A percentile compares a stretch with the other conserved stretches of the same genome.
Conservation (phyloP, 2,888 invertebrate species). For the Cantharis rustica region DNA sequence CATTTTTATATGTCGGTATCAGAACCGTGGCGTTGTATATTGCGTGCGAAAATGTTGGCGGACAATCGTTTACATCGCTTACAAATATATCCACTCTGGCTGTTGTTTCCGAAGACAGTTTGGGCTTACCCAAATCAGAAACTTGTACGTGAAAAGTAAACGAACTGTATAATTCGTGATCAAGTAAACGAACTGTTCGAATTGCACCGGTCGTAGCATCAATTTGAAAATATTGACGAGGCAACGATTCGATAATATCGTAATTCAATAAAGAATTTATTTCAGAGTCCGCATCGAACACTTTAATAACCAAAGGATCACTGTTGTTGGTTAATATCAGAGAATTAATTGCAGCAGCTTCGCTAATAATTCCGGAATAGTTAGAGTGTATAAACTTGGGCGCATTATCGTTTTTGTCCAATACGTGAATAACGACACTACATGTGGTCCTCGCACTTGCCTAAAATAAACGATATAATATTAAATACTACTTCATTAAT, state of each 20-base stretch:
- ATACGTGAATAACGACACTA: constrained; percentile 79
- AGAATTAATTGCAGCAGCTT: constrained; percentile 74
- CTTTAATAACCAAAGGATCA: constrained; percentile 81
- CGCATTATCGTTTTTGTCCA: constrained; percentile 87
- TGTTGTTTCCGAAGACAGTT: constrained; percentile 75
- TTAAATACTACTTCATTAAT: neutral
- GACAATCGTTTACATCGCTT: constrained; percentile 85
- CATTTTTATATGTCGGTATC: constrained; percentile 80
- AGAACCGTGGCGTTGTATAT: constrained; percentile 78
- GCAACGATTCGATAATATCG: constrained; percentile 80
- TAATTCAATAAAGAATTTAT: constrained; percentile 83
- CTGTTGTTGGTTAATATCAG: constrained; percentile 71
- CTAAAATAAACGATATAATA: constrained; percentile 45
- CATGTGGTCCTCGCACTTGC: constrained; percentile 71
- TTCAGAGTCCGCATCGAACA: constrained; percentile 84
- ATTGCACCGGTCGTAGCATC: constrained; percentile 90
- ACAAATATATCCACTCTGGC: constrained; percentile 81
- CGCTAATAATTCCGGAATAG: constrained; percentile 76
- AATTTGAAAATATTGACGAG: constrained; percentile 80
- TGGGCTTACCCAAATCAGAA: constrained; percentile 82
- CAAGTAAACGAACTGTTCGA: constrained; percentile 74
- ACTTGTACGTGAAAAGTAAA: constrained; percentile 86
- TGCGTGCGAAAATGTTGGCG: constrained; percentile 76
- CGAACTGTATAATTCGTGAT: constrained; percentile 73
- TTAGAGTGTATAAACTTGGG: constrained; percentile 70